phyloP scores from a whole-genome alignment of 2,888 invertebrate genomes.

The Eilema depressum region DNA sequence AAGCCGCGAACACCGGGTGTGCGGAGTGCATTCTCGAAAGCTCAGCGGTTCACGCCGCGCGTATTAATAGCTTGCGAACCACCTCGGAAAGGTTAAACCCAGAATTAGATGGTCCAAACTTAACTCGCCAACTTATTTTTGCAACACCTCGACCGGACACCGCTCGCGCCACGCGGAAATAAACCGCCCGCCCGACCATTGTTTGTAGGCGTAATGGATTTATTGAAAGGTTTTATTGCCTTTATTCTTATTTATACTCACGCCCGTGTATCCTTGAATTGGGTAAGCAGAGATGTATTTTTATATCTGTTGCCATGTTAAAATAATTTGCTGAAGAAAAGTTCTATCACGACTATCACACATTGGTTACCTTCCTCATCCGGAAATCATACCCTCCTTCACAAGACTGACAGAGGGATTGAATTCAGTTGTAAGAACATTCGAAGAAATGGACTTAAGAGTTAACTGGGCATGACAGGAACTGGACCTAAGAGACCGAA shows the following conservation, averaged over 20 bases:
- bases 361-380: too few species aligned
- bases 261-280: not conserved
- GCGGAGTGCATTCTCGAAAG: slow-evolving; percentile 68
- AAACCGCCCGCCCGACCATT: not conserved
- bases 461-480: too few species aligned
- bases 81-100: slow-evolving; percentile 80
- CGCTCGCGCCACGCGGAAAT: slow-evolving; percentile 21
- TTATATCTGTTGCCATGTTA: not conserved
- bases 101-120: slow-evolving; percentile 81
- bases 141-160: slow-evolving; percentile 48
- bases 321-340: too few species aligned
- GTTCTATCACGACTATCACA: too few species aligned
- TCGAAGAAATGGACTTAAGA: too few species aligned
- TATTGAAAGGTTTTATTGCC: not conserved
- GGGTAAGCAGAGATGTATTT: not conserved
- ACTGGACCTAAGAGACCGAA: too few species aligned
- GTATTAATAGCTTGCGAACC: slow-evolving; percentile 73
- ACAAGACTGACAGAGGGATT: too few species aligned
- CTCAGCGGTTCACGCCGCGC: slow-evolving; percentile 53
- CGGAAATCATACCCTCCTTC: too few species aligned
- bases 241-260: not conserved
- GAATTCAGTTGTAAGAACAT: too few species aligned
- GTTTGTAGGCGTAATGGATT: not conserved
- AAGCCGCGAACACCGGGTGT: slow-evolving; percentile 29
- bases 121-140: slow-evolving; percentile 79